Conservation (phyloP, 2,888 invertebrate genomes). For the Periphyllus acericola region DNA sequence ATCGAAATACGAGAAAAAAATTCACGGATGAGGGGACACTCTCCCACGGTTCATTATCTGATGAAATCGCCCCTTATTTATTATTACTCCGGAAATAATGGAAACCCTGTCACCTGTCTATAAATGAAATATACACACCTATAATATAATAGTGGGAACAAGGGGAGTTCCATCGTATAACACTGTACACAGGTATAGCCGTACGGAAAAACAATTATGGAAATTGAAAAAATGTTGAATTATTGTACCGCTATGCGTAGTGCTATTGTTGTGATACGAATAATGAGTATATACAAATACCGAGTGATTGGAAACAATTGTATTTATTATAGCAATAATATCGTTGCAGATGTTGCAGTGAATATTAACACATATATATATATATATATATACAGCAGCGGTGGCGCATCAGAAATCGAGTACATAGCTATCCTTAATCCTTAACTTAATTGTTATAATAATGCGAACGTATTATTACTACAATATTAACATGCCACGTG, state of each 20-base stretch:
- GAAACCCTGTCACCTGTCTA: neutral
- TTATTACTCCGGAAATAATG: neutral
- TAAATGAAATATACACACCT: neutral
- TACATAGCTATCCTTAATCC: too few species aligned
- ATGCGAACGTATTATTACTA: neutral
- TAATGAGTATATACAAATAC: too few species aligned
- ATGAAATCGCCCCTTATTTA: neutral
- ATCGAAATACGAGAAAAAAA: neutral
- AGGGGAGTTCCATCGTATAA: neutral
- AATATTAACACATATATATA: too few species aligned
- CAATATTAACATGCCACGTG: neutral
- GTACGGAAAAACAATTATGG: neutral
- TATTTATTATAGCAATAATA: neutral
- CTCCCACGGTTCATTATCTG: neutral
- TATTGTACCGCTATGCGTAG: neutral
- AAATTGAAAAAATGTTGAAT: neutral
- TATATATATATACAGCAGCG: too few species aligned
- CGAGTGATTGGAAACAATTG: neutral
- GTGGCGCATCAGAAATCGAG: too few species aligned
- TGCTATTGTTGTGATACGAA: neutral
- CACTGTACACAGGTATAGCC: neutral
- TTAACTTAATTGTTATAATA: too few species aligned
- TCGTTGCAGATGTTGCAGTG: too few species aligned
- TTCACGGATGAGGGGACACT: neutral
- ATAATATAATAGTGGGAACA: too few species aligned